phyloP scores from a whole-genome alignment of 2,797 vertebrate genomes.

The Tiaroga cobitis region DNA sequence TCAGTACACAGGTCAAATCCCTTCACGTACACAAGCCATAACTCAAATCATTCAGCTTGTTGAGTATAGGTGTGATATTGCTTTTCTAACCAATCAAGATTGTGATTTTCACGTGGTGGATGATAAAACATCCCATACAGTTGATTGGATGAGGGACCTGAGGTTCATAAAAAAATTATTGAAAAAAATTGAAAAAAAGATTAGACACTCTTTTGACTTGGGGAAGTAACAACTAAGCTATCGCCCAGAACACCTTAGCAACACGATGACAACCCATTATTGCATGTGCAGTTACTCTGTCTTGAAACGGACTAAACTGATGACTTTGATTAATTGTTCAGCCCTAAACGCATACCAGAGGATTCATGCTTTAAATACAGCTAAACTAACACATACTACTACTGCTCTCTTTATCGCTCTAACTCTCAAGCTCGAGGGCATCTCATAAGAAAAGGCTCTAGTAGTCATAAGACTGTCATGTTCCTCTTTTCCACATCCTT shows the following conservation, averaged over 20 bases:
- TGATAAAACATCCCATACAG: neutral
- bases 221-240: neutral
- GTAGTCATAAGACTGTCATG: slow-evolving; percentile 68
- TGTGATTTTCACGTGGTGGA: neutral
- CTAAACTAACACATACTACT: slow-evolving; percentile 9
- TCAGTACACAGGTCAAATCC: neutral
- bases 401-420: slow-evolving; percentile 5
- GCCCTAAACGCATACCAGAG: slow-evolving; percentile 25
- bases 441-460: slow-evolving; percentile 60
- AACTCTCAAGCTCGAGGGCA: slow-evolving; percentile 24
- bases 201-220: neutral
- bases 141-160: neutral
- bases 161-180: neutral
- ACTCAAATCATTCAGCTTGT: neutral
- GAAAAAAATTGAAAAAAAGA: neutral
- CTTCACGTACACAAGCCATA: neutral
- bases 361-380: slow-evolving; percentile 22
- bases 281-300: neutral
- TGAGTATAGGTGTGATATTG: neutral
- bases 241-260: neutral
- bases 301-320: neutral
- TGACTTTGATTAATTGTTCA: slow-evolving; percentile 7
- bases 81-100: neutral
- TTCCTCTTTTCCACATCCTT: slow-evolving; percentile 61
- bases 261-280: neutral